Evolutionary conservation across 2,797 vertebrate species (phyloP), one percentile per base, ranked within the genome.

Genomic region (Poecile montanus): DNA sequence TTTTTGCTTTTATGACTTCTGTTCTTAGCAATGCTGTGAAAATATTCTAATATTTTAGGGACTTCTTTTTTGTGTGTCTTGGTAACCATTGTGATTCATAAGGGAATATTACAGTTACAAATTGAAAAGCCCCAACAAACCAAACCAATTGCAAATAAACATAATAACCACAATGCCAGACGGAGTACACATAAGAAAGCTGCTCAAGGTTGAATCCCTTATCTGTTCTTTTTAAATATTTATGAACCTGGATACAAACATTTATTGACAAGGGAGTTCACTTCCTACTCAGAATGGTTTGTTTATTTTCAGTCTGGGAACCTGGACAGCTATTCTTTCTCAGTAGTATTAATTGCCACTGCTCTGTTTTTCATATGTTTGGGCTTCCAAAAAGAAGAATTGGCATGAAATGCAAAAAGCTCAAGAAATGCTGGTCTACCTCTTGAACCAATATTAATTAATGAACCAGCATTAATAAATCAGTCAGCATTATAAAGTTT

Each of bases 271-370:
- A 67, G 44, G 50, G 45, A 87, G 25, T 26, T 85, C 48, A 42
- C 50, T 91, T 96, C 77, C 81, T 80, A 85, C 84, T 94, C 34
- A 54, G 0, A 30, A 45, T 32, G 50, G 11, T 21, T 80, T 74
- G 75, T 82, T 94, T 96, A 91, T 95, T 92, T 96, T 95, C 83
- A 91, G 93, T 67, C 75, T 87, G 93, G 81, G 88, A 96, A 88
- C 56, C 74, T 92, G 78, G 34, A 87, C 11, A 70, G 25, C 12
- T 27, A 27, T 50, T 50, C 53, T 88, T 95, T 94, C 93, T 87
- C 74, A 84, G 88, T 38, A 60, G 21, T 47, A 74, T 61, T 73
- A 47, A 82, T 54, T 87, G 63, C 34, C 53, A 63, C 62, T 73
- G 29, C 53, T 85, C 54, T 83, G 42, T 85, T 94, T 91, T 88